phyloP scores from a whole-genome alignment of 2,888 invertebrate genomes.

The Tachystola acroxantha region DNA sequence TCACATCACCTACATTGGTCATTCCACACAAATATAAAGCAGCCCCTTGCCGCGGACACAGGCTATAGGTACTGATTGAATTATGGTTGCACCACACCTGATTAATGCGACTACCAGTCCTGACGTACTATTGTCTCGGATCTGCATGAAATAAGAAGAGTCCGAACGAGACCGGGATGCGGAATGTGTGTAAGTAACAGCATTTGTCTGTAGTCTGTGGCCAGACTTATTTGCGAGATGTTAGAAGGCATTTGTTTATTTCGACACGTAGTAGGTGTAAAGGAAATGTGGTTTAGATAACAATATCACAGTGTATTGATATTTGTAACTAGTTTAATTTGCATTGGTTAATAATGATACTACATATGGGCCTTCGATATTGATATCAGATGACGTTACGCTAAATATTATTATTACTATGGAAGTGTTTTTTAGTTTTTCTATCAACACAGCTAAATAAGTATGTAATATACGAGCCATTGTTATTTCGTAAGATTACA shows the following conservation, averaged over 20 bases:
- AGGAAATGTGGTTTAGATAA: too few species aligned
- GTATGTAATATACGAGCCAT: too few species aligned
- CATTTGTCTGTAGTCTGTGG: slow-evolving; percentile 32
- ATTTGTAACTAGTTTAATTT: too few species aligned
- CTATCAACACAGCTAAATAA: too few species aligned
- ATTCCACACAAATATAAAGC: slow-evolving; percentile 55
- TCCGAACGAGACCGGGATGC: slow-evolving; percentile 25
- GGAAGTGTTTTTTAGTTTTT: too few species aligned
- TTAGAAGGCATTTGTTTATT: slow-evolving; percentile 7
- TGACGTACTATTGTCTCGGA: slow-evolving; percentile 73
- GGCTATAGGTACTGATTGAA: slow-evolving; percentile 53
- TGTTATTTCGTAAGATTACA: too few species aligned
- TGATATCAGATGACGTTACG: too few species aligned
- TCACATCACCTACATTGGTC: slow-evolving; percentile 45
- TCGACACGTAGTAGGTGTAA: neutral
- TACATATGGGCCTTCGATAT: too few species aligned
- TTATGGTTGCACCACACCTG: slow-evolving; percentile 73
- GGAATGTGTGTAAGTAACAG: slow-evolving; percentile 51
- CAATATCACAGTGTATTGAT: too few species aligned
- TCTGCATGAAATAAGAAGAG: slow-evolving; percentile 66
- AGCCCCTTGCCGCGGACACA: slow-evolving; percentile 35
- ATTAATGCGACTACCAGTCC: slow-evolving; percentile 73
- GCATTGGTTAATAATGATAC: too few species aligned
- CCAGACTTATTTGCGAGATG: slow-evolving; percentile 20
- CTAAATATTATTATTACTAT: too few species aligned